phyloP scores from a whole-genome alignment of 2,113 vertebrate species.

The Bos indicus region DNA sequence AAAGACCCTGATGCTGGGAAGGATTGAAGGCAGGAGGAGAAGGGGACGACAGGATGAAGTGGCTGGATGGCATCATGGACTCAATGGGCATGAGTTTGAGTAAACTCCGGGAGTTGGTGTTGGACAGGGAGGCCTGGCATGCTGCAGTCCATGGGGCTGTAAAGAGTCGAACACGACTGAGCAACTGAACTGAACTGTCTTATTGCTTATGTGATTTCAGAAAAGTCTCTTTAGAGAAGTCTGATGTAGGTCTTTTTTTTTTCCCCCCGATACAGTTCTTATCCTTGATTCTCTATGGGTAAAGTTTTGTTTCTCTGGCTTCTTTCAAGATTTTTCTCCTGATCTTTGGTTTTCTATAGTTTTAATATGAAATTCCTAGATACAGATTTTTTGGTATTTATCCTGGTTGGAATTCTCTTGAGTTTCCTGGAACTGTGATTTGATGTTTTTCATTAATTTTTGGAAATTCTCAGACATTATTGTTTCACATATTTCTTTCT shows the following conservation, averaged over 20 bases:
- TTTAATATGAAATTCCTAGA: background rate
- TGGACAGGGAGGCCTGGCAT: background rate
- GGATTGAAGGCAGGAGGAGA: background rate
- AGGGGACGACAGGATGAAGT: background rate
- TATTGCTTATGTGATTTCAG: background rate
- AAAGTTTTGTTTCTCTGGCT: background rate
- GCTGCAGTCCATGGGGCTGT: background rate
- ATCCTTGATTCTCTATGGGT: background rate
- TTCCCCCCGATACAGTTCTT: background rate
- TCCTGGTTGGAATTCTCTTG: background rate
- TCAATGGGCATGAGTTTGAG: background rate
- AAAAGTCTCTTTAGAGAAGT: background rate
- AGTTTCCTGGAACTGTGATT: background rate
- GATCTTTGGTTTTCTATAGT: background rate
- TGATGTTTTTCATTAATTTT: background rate
- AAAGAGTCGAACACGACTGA: background rate
- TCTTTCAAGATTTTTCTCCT: background rate
- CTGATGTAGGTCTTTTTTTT: background rate
- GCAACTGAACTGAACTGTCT: background rate
- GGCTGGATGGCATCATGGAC: background rate
- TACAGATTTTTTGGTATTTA: background rate
- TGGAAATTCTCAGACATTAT: background rate
- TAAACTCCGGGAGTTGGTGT: background rate
- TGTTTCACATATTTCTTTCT: background rate
- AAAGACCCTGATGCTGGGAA: background rate